A percentile compares a stretch with the other conserved stretches of the same genome.
phyloP scores from a whole-genome alignment of 2,797 vertebrate genomes.

The Pseudochirops corinnae region DNA sequence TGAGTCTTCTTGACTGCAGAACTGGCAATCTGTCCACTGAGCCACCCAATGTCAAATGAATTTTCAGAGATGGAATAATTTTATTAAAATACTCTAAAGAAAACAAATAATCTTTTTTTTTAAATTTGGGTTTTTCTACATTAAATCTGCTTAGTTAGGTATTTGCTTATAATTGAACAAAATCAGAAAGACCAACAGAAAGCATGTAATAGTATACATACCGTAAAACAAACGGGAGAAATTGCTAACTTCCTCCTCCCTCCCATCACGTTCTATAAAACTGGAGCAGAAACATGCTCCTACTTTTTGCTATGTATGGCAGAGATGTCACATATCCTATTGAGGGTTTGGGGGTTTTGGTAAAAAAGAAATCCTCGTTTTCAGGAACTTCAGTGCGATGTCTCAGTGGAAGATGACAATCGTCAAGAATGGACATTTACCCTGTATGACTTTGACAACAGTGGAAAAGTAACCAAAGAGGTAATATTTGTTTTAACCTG shows the following conservation, averaged over 20 bases:
- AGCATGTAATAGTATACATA: not conserved
- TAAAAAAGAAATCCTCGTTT: not conserved
- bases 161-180: not conserved
- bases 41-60: not conserved
- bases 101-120: not conserved
- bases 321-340: not conserved
- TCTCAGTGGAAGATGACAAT: constrained; percentile 89
- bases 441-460: constrained; percentile 92
- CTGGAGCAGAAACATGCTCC: not conserved
- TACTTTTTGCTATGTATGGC: not conserved
- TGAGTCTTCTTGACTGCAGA: not conserved
- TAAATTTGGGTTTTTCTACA: not conserved
- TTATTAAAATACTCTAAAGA: not conserved
- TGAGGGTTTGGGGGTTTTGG: not conserved
- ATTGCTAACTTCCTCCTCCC: not conserved
- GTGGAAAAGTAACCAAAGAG: constrained; percentile 92
- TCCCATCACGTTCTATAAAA: not conserved
- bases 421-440: constrained; percentile 93
- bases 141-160: not conserved
- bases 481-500: constrained; percentile 64
- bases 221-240: not conserved
- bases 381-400: constrained; percentile 90
- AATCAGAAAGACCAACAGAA: not conserved
- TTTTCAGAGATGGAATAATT: not conserved
- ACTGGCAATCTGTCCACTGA: not conserved